Evolutionary conservation across 2,888 invertebrate genomes (phyloP), one percentile per base, ranked within the genome.

Genomic region (Odontothrips loti): DNA sequence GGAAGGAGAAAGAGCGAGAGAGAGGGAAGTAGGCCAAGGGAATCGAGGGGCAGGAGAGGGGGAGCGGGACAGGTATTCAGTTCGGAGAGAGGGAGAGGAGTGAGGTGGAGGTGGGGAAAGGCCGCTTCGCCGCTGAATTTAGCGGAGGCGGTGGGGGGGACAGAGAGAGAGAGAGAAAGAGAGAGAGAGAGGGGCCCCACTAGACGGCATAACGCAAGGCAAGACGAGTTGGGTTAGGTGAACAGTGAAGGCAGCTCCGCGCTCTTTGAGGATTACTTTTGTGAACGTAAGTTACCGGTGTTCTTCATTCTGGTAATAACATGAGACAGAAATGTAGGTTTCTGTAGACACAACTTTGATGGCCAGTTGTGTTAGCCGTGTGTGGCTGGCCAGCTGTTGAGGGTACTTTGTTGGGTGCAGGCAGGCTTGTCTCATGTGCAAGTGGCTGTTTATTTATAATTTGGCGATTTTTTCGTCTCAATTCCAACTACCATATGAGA

Each of bases 1-100:
- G 58, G 58, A 58, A 58, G 58, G 11, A 58, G 58, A 58, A n/a
- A 58, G 58, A 20, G 58, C 6, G 58, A 58, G 58, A 27, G 68
- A 75, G 68, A 27, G 68, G 23, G 68, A 75, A 75, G 68, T 75
- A 75, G 68, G 68, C 68, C 68, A 75, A 75, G 68, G 68, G 68
- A 27, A 75, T 12, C 68, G 68, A 68, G 68, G 27, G 68, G 68
- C 34, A 43, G 34, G 34, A 43, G 34, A 43, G 34, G 34, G 34
- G 34, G 34, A 43, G 34, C 3, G 6, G 34, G 34, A 43, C 34
- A 43, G 34, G 34, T 43, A 43, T 43, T 4, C 34, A 6, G 34
- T 43, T 4, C 2, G 34, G 34, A 43, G 34, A 58, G 58, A 1
- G 58, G 68, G 27, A 68, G 68, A 11, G 68, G 68, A 23, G 51